Evolutionary conservation across 2,797 vertebrate genomes (phyloP), one percentile per base, ranked within the genome.

Genomic region (Crocodylus rhombifer): DNA sequence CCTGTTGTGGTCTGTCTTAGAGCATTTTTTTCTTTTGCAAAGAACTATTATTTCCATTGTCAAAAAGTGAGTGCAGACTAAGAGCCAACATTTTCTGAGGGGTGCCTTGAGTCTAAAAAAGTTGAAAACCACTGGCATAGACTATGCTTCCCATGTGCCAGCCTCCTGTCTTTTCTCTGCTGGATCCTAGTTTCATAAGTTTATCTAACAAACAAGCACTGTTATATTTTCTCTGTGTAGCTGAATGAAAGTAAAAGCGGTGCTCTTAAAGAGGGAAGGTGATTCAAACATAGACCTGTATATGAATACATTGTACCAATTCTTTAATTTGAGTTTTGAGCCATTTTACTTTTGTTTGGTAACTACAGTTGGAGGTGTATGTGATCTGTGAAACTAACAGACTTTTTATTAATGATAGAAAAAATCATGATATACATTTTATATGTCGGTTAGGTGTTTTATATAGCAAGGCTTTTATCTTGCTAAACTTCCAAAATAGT

Each of bases 121-220:
- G 15, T 61, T 69, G 17, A 20, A 33, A 55, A 74, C 5, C 36
- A 25, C 17, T 62, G n/a, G 28, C 20, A 56, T 15, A 33, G 55
- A 30, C 9, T 26, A 3, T 63, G 42, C 82, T 95, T 94, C 89
- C 80, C 77, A 26, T 89, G 92, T 94, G 86, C 86, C 80, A 60
- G 18, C 0, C 0, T 64, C 62, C 4, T 58, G 33, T 87, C 81
- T 84, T 92, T 5, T 82, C 87, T 87, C 62, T 60, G 69, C 61
- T 87, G 82, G n/a, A 77, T 90, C 21, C 51, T 84, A 73, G 21
- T 33, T 93, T 76, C 56, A 74, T 82, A 33, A 4, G 2, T 73
- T 95, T 84, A 64, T 93, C 1, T 36, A 75, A 63, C 80, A 93
- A 77, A 65, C 67, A 82, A 57, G 69, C 30, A 15, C 36, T 55